Conservation (phyloP, 1,140 invertebrate species). For the Zaprionus camerounensis region DNA sequence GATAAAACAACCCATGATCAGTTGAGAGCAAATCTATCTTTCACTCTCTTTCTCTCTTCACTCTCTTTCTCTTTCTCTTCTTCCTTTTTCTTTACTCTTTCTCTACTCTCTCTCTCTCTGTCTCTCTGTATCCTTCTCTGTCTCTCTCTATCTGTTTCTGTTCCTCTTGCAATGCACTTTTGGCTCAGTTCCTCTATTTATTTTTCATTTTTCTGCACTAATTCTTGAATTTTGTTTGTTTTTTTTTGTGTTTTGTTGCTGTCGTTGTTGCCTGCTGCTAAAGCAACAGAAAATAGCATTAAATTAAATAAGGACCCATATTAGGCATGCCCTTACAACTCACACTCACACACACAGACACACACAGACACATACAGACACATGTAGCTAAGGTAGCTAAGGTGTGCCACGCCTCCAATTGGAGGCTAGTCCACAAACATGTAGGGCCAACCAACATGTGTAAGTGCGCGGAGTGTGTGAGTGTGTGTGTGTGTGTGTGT, state of each 20-base stretch:
- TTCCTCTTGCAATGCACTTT: not conserved
- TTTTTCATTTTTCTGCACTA: not conserved
- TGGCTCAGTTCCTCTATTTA: not conserved
- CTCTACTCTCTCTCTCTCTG: not conserved
- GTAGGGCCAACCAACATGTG: not conserved
- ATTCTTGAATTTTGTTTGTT: conserved; percentile 12
- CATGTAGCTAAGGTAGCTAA: not conserved
- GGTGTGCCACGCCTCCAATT: conserved; percentile 24
- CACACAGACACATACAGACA: conserved; percentile 34
- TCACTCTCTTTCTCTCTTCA: not conserved
- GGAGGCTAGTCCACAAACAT: conserved; percentile 30
- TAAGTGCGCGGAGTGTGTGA: conserved; percentile 15
- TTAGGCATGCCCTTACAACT: conserved; percentile 71
- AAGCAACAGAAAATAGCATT: conserved; percentile 76
- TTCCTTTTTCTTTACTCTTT: not conserved
- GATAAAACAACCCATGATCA: not conserved
- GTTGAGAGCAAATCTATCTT: not conserved
- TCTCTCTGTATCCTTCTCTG: not conserved
- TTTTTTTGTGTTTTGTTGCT: conserved; percentile 18
- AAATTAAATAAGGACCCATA: conserved; percentile 80
- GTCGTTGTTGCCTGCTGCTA: conserved; percentile 3
- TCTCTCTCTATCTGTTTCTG: not conserved
- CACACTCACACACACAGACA: conserved; percentile 11
- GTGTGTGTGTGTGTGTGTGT: not conserved
- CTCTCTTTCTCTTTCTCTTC: not conserved